Conservation (phyloP, 2,113 vertebrate genomes). For the Ramphastos sulfuratus region DNA sequence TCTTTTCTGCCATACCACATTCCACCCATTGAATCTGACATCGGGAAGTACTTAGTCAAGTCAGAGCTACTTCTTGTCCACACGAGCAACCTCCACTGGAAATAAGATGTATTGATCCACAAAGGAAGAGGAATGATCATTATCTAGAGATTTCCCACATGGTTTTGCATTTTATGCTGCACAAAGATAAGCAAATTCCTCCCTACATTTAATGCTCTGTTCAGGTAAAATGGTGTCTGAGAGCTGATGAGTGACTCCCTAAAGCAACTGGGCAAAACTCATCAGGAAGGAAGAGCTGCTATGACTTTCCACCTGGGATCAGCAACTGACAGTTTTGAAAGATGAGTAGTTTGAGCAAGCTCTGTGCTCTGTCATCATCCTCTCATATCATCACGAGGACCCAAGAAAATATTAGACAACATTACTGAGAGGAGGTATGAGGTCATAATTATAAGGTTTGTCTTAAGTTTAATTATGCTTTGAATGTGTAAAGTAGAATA, state of each 20-base stretch:
- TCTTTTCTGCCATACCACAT: background rate
- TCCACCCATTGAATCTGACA: background rate
- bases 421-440: slow-evolving; percentile 11
- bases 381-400: background rate
- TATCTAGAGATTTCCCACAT: background rate
- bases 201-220: background rate
- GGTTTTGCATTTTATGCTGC: background rate
- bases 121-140: background rate
- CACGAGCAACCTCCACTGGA: background rate
- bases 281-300: background rate
- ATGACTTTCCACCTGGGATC: background rate
- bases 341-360: background rate
- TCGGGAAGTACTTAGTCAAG: background rate
- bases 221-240: background rate
- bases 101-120: background rate
- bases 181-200: background rate
- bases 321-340: background rate
- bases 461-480: slow-evolving; percentile 33
- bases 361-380: background rate
- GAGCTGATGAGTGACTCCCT: background rate
- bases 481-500: background rate
- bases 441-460: slow-evolving; percentile 49
- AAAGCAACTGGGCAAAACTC: background rate
- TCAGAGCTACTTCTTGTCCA: background rate
- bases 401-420: background rate